Percentiles rank a stretch among this genome's conserved stretches.
Evolutionary conservation across 53 echinoderm and acorn worm species (phyloP).

Genomic region (Pentamera pediparva): DNA sequence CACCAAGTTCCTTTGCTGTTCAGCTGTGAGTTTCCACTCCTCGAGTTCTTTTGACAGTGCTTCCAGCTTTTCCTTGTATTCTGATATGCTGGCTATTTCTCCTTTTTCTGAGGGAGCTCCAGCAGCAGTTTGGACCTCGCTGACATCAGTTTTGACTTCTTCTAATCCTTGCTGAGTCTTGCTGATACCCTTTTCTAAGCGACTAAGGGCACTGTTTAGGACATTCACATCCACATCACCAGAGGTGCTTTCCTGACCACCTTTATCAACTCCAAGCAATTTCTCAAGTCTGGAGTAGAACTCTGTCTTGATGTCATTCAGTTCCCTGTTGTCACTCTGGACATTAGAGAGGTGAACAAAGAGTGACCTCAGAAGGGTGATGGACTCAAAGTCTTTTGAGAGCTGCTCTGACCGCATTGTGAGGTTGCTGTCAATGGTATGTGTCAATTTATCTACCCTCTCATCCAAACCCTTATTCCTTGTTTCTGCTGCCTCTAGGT

Average conservation of each 20-base stretch:
- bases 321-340: slow-evolving; percentile 15
- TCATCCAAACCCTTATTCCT: slow-evolving; percentile 62
- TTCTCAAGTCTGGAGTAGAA: slow-evolving; percentile 8
- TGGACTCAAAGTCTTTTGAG: slow-evolving; percentile 15
- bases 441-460: slow-evolving; percentile 76
- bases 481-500: slow-evolving; percentile 43
- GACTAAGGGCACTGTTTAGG: neutral
- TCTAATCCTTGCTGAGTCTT: slow-evolving; percentile 4
- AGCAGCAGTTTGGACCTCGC: neutral
- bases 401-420: slow-evolving; percentile 2
- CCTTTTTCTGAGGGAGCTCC: neutral
- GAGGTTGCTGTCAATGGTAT: slow-evolving; percentile 25
- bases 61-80: neutral
- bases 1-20: slow-evolving; percentile 9
- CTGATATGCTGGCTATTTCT: neutral
- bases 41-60: neutral
- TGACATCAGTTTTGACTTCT: slow-evolving; percentile 3
- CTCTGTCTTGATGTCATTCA: slow-evolving; percentile 19
- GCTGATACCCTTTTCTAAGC: neutral
- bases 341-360: slow-evolving; percentile 4
- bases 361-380: slow-evolving; percentile 5
- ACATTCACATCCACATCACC: neutral
- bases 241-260: neutral
- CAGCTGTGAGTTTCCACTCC: slow-evolving; percentile 20
- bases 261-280: neutral